A percentile compares a stretch with the other conserved stretches of the same genome.
Evolutionary conservation across 1,140 invertebrate species (phyloP).

Genomic region (Drosophila yakuba): DNA sequence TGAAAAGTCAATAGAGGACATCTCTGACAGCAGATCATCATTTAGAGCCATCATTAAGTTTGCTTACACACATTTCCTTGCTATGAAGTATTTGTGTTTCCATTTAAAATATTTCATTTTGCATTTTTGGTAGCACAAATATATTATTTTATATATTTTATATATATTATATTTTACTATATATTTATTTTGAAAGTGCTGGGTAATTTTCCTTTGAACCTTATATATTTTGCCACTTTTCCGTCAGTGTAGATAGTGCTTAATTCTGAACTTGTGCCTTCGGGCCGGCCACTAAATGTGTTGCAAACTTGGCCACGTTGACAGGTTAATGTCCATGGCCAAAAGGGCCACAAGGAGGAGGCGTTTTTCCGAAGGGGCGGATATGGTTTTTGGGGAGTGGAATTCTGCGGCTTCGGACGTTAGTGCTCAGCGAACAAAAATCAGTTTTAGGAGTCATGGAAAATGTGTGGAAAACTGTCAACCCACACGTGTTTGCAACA

Average conservation of each 20-base stretch:
- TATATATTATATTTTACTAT: too few species aligned
- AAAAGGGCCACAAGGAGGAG: constrained; percentile 1
- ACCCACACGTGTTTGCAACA: constrained; percentile 47
- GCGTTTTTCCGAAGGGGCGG: constrained; percentile 6
- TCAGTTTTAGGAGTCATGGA: constrained; percentile 56
- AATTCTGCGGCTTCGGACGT: constrained; percentile 58
- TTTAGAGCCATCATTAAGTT: too few species aligned
- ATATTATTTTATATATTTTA: too few species aligned
- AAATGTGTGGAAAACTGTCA: constrained; percentile 24
- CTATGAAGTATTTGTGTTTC: too few species aligned
- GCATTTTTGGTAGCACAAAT: too few species aligned
- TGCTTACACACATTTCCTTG: too few species aligned
- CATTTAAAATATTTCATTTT: too few species aligned
- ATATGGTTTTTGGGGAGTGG: constrained; percentile 16
- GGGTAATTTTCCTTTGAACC: neutral
- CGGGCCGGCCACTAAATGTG: constrained; percentile 67
- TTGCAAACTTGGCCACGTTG: constrained; percentile 80
- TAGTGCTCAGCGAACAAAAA: constrained; percentile 60
- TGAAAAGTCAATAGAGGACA: too few species aligned
- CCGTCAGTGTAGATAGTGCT: neutral
- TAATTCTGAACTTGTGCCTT: constrained; percentile 38
- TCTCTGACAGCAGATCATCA: too few species aligned
- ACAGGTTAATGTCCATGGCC: constrained; percentile 72
- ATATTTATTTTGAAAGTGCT: too few species aligned
- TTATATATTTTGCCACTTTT: neutral